A percentile compares a stretch with the other conserved stretches of the same genome.
These are phyloP conservation scores for Ormia ochracea DNA, from an alignment of 2,888 invertebrate species.

Conservation along the genomic window DNA sequence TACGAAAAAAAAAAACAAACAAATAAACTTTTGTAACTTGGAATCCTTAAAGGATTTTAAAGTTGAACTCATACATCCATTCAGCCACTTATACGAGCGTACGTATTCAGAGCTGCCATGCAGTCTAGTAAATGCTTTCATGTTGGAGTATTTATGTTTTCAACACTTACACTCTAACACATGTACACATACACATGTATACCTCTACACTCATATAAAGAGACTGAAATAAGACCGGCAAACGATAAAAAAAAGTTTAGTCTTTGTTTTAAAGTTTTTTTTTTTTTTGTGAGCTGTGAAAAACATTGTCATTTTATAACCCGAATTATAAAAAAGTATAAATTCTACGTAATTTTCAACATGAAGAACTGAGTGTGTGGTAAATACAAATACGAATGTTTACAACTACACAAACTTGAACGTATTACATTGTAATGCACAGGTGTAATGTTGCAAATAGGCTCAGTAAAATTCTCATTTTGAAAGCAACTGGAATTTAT, in stretches of 20 bases:
- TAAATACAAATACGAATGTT: not conserved
- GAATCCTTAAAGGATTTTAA: constrained; percentile 51
- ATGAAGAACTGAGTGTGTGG: constrained; percentile 43
- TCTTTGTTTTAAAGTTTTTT: constrained; percentile 34
- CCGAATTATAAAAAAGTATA: constrained; percentile 32
- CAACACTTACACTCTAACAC: constrained; percentile 24
- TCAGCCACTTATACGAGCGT: not conserved
- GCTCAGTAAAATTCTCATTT: constrained; percentile 47
- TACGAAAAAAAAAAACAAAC: constrained; percentile 2
- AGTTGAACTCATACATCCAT: constrained; percentile 26
- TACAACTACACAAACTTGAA: not conserved
- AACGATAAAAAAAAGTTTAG: constrained; percentile 36
- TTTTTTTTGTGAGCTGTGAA: constrained; percentile 23
- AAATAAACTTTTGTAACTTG: constrained; percentile 52
- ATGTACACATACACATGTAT: not conserved
- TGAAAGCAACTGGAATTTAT: constrained; percentile 8
- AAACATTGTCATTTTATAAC: constrained; percentile 58
- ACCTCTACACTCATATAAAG: not conserved
- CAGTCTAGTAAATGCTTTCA: constrained; percentile 39
- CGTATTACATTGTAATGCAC: constrained; percentile 8
- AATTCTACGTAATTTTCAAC: constrained; percentile 44
- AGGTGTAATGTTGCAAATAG: constrained; percentile 56
- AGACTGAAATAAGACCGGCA: constrained; percentile 10
- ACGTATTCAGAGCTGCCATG: not conserved
- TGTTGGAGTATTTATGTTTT: constrained; percentile 44